These are phyloP conservation scores for Cryptoblepharus egeriae DNA, from an alignment of 2,797 vertebrate genomes.

Conservation along the genomic window DNA sequence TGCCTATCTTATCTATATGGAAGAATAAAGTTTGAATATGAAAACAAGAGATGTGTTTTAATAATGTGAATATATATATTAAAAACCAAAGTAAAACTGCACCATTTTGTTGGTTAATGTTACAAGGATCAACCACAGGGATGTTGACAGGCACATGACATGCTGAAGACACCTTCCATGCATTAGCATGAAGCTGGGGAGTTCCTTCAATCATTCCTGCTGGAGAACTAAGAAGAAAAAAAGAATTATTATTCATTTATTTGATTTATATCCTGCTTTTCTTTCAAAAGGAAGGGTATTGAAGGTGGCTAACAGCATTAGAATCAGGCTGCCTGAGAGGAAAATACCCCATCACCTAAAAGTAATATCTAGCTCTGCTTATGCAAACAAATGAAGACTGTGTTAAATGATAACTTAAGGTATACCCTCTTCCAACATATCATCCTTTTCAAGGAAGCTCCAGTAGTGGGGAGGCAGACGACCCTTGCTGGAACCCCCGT, in stretches of 20 bases:
- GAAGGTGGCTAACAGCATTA: too few species aligned
- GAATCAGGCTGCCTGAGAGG: background rate
- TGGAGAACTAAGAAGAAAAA: constrained; percentile 84
- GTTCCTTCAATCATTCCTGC: constrained; percentile 98
- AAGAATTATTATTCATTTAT: too few species aligned
- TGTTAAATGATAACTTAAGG: too few species aligned
- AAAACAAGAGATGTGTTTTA: background rate
- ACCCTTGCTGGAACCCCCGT: too few species aligned
- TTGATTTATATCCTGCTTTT: too few species aligned
- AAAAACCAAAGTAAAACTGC: constrained; percentile 45
- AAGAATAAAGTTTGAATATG: background rate
- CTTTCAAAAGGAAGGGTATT: too few species aligned
- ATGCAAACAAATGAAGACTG: background rate
- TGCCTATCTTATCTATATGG: background rate
- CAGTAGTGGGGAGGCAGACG: too few species aligned
- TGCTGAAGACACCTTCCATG: constrained; percentile 96
- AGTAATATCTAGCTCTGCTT: background rate
- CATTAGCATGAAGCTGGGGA: constrained; percentile 94
- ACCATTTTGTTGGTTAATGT: constrained; percentile 94
- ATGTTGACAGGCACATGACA: constrained; percentile 92
- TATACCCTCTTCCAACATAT: too few species aligned
- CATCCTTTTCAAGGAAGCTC: too few species aligned
- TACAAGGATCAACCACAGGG: constrained; percentile 93
- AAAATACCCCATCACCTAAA: background rate
- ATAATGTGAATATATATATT: constrained; percentile 1